Base-by-base conservation (phyloP, 2,113 vertebrate genomes). In the Empidonax traillii region DNA sequence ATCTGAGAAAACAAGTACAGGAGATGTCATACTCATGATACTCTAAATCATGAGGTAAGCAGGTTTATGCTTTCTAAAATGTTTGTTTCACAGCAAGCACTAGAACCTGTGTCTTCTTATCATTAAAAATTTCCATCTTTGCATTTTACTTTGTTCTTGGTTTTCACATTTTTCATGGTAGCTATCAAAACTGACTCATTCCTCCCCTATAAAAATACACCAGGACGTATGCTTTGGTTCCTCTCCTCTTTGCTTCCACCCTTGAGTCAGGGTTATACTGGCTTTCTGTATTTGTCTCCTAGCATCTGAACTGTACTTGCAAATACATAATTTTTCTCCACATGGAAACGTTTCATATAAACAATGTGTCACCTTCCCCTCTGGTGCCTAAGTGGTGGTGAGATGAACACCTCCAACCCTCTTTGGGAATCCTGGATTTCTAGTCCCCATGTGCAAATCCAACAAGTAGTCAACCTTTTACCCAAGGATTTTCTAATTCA, bases 361-460 rank as follows among this genome's bases (percentile, higher is more conserved):
- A 52, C 14, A 52, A 5, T 6, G 27, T 44, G 14, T 44, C 16
- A 31, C 11, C 20, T 66, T 62, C 8, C 4, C 56, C 27, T 73
- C 7, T 0, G 0, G 10, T 31, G 44, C 46, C 46, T 31, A 0
- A 0, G 0, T 44, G 73, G 7, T n/a, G 68, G 5, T n/a, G 55
- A 81, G 46, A 56, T 33, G 22, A 74, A 25, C 58, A 56, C 14
- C 41, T 59, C 27, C n/a, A 61, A 2, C 10, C 9, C 23, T 7
- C 8, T 35, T 35, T 16, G 72, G 33, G 44, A 89, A 11, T 22
- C 3, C 22, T 39, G 44, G 12, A 5, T 24, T 65, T 86, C 33
- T 16, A 77, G 35, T 56, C 5, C 43, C 14, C 37, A 14, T 3
- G 5, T 35, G 15, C 63, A 76, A 83, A 76, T 47, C 35, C 35